Percentiles rank a stretch among this genome's conserved stretches.
Evolutionary conservation across 2,888 invertebrate genomes (phyloP).

Genomic region (Drosophila macrospina): DNA sequence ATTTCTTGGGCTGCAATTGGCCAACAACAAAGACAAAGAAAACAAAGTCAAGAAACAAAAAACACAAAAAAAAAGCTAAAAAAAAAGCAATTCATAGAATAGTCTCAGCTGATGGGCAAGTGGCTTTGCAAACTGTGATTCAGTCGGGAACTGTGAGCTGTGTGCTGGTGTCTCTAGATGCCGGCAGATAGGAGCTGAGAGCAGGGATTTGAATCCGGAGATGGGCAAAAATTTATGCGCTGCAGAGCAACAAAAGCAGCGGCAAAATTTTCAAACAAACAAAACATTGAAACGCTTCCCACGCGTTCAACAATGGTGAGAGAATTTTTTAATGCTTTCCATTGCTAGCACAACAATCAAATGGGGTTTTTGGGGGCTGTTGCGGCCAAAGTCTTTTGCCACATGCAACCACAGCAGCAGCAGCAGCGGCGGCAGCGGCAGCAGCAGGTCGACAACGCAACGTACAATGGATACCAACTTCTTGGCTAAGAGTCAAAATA

Average conservation of each 20-base stretch:
- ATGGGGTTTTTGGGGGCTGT: slow-evolving; percentile 41
- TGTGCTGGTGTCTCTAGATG: background rate
- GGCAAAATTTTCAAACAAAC: slow-evolving; percentile 51
- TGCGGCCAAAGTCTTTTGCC: slow-evolving; percentile 70
- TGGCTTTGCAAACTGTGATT: slow-evolving; percentile 47
- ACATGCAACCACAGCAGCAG: slow-evolving; percentile 59
- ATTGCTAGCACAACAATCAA: slow-evolving; percentile 63
- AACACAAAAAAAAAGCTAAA: slow-evolving; percentile 1
- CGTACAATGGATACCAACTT: slow-evolving; percentile 32
- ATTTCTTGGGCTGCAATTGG: slow-evolving; percentile 62
- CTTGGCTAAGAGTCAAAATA: background rate
- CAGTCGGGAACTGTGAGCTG: slow-evolving; percentile 18
- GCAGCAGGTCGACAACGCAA: slow-evolving; percentile 37
- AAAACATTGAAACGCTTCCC: slow-evolving; percentile 76
- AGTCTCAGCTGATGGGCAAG: slow-evolving; percentile 33
- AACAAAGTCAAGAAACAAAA: slow-evolving; percentile 3
- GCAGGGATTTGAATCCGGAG: slow-evolving; percentile 6
- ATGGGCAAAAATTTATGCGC: slow-evolving; percentile 54
- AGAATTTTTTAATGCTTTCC: slow-evolving; percentile 73
- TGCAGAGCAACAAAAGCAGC: slow-evolving; percentile 40
- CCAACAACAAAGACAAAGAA: slow-evolving; percentile 15
- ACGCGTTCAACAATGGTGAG: slow-evolving; percentile 73
- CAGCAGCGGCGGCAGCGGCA: too few species aligned
- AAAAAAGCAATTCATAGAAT: slow-evolving; percentile 14
- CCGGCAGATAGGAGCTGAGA: background rate